Base-by-base conservation (phyloP, 2,888 invertebrate genomes). In the Lucinisca nassula region DNA sequence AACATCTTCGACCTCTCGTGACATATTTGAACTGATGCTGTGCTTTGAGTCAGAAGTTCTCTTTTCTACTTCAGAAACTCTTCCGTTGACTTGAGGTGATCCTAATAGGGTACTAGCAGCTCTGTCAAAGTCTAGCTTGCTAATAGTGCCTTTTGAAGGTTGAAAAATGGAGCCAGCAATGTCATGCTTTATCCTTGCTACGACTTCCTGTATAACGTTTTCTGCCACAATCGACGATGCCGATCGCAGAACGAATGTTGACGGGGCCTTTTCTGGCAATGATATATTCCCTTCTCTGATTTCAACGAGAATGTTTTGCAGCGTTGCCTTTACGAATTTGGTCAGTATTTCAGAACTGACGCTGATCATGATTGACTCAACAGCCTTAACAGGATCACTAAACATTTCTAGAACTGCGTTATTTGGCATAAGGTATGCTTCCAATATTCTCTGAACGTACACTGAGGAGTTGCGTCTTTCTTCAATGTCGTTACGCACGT, bases 271-370 rank as follows among this genome's bases (percentile, higher is more conserved):
- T 21, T 84, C 80, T 24, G 51, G 12, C 1, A 76, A 14, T 0
- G 78, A 72, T 30, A 51, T 58, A 61, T 77, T 74, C 21, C 83
- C 87, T 32, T 88, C 83, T 32, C 87, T 81, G 49, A 92, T 84
- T 40, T 92, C 92, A 30, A 84, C 79, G 35, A 92, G 61, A 49
- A 92, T 88, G 45, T 78, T 90, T 45, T 89, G 84, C 0, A 92
- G 74, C 0, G 92, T 92, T 10, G 90, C 82, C 38, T 88, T 89
- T 0, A 92, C 90, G 78, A 92, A 92, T 37, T 91, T 87, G 0
- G 90, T 87, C 12, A 92, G 81, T 30, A 92, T 89, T 32, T 90
- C 90, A 14, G 89, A 86, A 37, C 92, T 87, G 6, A 92, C 84
- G 27, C 78, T 87, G 14, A 92, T 78, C 10, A 92, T 30, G 30